A percentile compares a stretch with the other conserved stretches of the same genome.
phyloP scores from a whole-genome alignment of 2,797 vertebrate genomes.

The Cynopterus sphinx region DNA sequence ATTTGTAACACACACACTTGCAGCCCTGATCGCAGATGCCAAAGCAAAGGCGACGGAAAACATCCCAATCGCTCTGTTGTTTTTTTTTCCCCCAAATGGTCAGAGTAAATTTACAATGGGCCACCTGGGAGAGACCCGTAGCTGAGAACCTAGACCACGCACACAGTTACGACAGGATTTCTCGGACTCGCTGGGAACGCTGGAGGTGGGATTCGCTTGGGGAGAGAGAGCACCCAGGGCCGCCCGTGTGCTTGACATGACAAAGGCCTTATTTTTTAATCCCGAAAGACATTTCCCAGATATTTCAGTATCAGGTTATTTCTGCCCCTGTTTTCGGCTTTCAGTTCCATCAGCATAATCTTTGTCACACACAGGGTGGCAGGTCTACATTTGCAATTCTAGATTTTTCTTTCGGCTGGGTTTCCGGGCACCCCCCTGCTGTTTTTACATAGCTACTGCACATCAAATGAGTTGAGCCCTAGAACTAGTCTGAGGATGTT shows the following conservation, averaged over 20 bases:
- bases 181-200: fast-evolving
- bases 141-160: not conserved
- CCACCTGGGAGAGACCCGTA: not conserved
- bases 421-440: not conserved
- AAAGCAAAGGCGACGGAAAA: not conserved
- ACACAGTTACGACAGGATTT: not conserved
- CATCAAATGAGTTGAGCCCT: not conserved
- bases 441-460: not conserved
- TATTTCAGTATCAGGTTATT: not conserved
- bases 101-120: not conserved
- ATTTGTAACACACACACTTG: not conserved
- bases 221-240: not conserved
- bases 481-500: not conserved
- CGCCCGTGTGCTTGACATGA: not conserved
- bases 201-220: not conserved
- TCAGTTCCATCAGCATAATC: not conserved
- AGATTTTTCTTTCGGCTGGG: conserved; percentile 26
- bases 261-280: not conserved
- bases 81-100: conserved; percentile 14
- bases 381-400: conserved; percentile 68
- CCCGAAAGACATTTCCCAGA: not conserved
- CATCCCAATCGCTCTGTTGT: not conserved
- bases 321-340: not conserved
- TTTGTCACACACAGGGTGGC: not conserved
- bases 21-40: not conserved